Conservation (phyloP, 2,797 vertebrate species). For the Characodon lateralis region DNA sequence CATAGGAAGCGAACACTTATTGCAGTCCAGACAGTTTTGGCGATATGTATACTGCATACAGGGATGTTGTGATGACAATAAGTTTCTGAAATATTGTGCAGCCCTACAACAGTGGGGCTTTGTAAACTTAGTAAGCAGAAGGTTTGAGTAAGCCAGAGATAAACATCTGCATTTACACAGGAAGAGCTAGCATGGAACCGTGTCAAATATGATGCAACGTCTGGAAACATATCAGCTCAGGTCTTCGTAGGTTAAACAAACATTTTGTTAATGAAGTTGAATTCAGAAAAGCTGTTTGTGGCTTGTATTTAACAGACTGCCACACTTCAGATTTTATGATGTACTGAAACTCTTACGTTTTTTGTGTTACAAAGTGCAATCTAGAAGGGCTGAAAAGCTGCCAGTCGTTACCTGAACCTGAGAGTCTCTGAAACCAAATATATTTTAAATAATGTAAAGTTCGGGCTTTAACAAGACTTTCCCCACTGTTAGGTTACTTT, state of each 20-base stretch:
- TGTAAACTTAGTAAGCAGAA: conserved; percentile 5
- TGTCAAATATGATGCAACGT: neutral
- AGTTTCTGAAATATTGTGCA: neutral
- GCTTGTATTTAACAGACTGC: neutral
- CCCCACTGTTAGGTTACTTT: too few relatives aligned
- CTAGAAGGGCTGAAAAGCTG: neutral
- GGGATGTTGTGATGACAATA: too few relatives aligned
- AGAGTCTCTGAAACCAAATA: neutral
- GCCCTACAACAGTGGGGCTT: conserved; percentile 3
- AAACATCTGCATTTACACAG: neutral
- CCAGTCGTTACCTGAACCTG: neutral
- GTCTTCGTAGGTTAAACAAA: neutral
- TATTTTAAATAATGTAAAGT: neutral
- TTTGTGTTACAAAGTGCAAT: neutral
- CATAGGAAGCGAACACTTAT: too few relatives aligned
- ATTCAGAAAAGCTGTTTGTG: neutral
- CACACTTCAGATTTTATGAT: neutral
- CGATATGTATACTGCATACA: too few relatives aligned
- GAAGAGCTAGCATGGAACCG: neutral
- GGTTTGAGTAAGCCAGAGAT: neutral
- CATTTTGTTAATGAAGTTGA: neutral
- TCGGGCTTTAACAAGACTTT: too few relatives aligned
- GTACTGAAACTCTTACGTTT: neutral
- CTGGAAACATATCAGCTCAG: neutral
- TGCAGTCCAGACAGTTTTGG: too few relatives aligned